Conservation (phyloP, 2,888 invertebrate species). For the Eristalinus aeneus region DNA sequence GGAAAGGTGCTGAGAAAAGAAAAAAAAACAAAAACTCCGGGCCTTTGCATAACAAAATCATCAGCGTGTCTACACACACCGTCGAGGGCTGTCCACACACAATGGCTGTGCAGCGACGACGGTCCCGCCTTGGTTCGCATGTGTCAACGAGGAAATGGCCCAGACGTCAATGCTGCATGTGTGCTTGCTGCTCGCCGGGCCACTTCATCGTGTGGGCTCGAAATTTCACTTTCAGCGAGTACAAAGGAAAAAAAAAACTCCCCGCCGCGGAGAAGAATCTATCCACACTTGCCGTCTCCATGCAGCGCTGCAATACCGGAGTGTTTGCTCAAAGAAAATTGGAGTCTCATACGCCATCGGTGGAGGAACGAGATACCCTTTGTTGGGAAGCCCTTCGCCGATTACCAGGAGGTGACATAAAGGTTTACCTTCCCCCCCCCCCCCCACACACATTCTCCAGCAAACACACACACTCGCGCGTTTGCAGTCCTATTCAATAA, state of each 20-base stretch:
- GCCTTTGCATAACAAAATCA: slow-evolving; percentile 68
- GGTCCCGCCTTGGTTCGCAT: slow-evolving; percentile 12
- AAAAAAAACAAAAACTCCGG: slow-evolving; percentile 22
- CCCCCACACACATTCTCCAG: neutral
- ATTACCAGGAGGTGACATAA: slow-evolving; percentile 46
- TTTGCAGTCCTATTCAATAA: slow-evolving; percentile 50
- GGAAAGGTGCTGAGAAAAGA: slow-evolving; percentile 24
- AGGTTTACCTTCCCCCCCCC: slow-evolving; percentile 17
- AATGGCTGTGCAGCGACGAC: slow-evolving; percentile 9
- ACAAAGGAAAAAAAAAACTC: neutral
- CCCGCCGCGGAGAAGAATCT: neutral
- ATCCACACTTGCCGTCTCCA: slow-evolving; percentile 24
- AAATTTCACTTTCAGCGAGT: slow-evolving; percentile 62
- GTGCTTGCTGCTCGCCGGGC: slow-evolving; percentile 37
- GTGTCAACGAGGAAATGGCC: slow-evolving; percentile 68
- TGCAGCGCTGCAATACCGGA: slow-evolving; percentile 1
- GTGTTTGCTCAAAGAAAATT: slow-evolving; percentile 65
- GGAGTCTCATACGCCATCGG: slow-evolving; percentile 25
- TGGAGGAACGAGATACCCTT: slow-evolving; percentile 35
- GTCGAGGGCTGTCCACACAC: slow-evolving; percentile 44
- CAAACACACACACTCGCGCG: neutral
- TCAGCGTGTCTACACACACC: slow-evolving; percentile 54
- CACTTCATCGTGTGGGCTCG: slow-evolving; percentile 24
- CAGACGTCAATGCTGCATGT: slow-evolving; percentile 56
- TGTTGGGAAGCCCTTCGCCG: slow-evolving; percentile 45